Conservation (phyloP, 2,797 vertebrate species). For the Scyliorhinus canicula region DNA sequence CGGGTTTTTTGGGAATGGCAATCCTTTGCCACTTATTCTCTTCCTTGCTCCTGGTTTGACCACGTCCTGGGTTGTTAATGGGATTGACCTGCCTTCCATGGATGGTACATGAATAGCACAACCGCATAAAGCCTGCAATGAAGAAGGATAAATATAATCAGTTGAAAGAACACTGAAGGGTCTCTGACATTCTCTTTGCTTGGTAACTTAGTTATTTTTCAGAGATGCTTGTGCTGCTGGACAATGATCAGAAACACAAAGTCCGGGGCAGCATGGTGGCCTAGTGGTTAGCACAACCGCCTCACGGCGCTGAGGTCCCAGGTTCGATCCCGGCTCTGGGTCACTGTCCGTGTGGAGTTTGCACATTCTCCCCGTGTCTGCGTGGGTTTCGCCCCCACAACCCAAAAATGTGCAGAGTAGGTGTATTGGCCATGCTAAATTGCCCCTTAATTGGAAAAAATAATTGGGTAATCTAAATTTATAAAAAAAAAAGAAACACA, state of each 20-base stretch:
- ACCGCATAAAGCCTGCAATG: conserved; percentile 83
- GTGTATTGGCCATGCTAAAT: too few species aligned
- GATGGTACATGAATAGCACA: conserved; percentile 92
- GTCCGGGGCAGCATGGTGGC: too few species aligned
- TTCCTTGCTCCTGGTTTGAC: conserved; percentile 95
- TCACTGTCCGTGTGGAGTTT: too few species aligned
- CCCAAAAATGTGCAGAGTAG: too few species aligned
- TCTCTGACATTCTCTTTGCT: background rate
- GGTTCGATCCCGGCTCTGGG: too few species aligned
- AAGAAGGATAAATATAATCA: background rate
- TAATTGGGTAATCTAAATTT: background rate
- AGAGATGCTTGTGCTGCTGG: too few species aligned
- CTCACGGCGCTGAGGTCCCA: too few species aligned
- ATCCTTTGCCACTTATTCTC: conserved; percentile 87
- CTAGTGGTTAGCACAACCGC: too few species aligned
- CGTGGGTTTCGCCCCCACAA: too few species aligned
- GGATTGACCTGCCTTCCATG: conserved; percentile 89
- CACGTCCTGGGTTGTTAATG: conserved; percentile 92
- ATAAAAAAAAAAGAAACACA: background rate
- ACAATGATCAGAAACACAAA: too few species aligned
- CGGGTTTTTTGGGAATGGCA: conserved; percentile 90
- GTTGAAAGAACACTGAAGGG: background rate
- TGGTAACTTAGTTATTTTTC: background rate
- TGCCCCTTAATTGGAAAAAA: too few species aligned
- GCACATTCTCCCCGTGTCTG: too few species aligned